phyloP scores from a whole-genome alignment of 2,888 invertebrate species.

The Sminthurides aquaticus region DNA sequence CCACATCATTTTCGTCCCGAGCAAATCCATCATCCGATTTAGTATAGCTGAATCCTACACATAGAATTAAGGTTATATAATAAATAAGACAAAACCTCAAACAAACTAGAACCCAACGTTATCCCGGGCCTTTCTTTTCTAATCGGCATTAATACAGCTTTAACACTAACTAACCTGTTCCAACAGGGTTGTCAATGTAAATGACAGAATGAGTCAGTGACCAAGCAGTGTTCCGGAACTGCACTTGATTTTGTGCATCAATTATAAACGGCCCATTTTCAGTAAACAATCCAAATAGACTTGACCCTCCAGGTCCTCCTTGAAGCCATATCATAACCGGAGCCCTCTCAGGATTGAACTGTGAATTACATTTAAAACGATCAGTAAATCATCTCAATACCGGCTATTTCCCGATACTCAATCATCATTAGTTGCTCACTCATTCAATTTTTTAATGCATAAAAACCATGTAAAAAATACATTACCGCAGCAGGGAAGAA shows the following conservation, averaged over 20 bases:
- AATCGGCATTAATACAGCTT: too few relatives aligned
- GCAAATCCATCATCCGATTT: conserved; percentile 67
- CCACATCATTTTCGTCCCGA: conserved; percentile 69
- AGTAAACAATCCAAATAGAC: conserved; percentile 53
- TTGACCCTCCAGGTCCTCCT: conserved; percentile 56
- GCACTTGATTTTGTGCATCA: conserved; percentile 51
- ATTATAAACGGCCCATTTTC: conserved; percentile 56
- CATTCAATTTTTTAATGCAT: too few relatives aligned
- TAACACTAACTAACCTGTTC: conserved; percentile 56
- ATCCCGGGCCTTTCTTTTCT: too few relatives aligned
- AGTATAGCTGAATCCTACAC: conserved; percentile 79
- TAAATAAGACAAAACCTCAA: background rate
- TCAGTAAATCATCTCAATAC: too few relatives aligned
- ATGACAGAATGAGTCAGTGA: conserved; percentile 67
- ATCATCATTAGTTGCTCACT: too few relatives aligned
- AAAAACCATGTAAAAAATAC: too few relatives aligned
- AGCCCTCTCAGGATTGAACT: conserved; percentile 44
- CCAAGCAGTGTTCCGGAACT: conserved; percentile 57
- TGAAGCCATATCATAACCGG: conserved; percentile 54
- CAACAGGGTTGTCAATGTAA: conserved; percentile 89
- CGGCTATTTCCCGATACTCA: too few relatives aligned
- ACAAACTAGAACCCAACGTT: background rate
- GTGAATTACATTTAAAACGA: too few relatives aligned
- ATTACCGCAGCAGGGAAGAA: conserved; percentile 40
- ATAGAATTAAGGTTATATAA: background rate